phyloP scores from a whole-genome alignment of 2,888 invertebrate genomes.

The Drosophila subsilvestris region DNA sequence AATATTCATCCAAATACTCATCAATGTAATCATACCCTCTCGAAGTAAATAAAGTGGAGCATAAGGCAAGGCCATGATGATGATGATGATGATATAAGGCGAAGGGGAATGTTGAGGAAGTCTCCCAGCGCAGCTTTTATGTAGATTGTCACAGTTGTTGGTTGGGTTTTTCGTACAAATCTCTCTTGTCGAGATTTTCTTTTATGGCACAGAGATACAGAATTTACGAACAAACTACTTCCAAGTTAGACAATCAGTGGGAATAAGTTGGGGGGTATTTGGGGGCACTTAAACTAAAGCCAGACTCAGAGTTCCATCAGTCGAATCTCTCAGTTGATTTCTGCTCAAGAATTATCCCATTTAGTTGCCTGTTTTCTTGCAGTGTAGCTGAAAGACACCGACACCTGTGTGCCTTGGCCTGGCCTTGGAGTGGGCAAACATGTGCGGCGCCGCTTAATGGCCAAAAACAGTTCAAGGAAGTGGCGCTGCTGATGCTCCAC shows the following conservation, averaged over 20 bases:
- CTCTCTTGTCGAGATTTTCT: slow-evolving; percentile 12
- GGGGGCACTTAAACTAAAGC: background rate
- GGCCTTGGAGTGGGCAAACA: slow-evolving; percentile 33
- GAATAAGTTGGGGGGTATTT: background rate
- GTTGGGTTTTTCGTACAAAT: slow-evolving; percentile 16
- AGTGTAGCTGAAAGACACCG: slow-evolving; percentile 42
- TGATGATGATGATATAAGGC: background rate
- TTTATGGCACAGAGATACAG: slow-evolving; percentile 18
- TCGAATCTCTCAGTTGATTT: background rate
- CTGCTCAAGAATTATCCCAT: background rate
- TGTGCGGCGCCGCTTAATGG: slow-evolving; percentile 67
- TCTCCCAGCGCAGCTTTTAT: slow-evolving; percentile 31
- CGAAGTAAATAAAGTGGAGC: background rate
- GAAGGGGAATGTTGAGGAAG: slow-evolving; percentile 18
- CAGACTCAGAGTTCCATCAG: background rate
- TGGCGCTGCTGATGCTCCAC: slow-evolving; percentile 20
- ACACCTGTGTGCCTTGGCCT: slow-evolving; percentile 47
- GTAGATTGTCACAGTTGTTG: slow-evolving; percentile 44
- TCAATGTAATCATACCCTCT: background rate
- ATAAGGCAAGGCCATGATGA: slow-evolving; percentile 9
- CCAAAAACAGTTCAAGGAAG: slow-evolving; percentile 53
- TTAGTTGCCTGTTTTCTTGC: slow-evolving; percentile 22
- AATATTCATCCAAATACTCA: no score
- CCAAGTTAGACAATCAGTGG: background rate
- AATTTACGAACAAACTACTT: slow-evolving; percentile 26